Evolutionary conservation across 1,140 invertebrate species (phyloP).

Genomic region (Leptinotarsa lineolata): DNA sequence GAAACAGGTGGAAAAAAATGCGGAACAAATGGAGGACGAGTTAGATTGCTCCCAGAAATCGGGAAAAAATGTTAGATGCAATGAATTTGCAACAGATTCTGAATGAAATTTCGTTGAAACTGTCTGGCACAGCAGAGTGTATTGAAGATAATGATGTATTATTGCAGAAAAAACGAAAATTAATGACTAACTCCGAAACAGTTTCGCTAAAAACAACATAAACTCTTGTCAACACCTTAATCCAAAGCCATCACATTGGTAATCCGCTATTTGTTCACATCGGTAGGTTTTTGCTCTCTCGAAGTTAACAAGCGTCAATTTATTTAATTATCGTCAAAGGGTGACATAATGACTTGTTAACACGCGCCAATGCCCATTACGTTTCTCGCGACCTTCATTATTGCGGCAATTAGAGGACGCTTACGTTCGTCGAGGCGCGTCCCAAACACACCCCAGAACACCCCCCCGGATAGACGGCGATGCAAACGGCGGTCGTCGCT

Average conservation of each 20-base stretch:
- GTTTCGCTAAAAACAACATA: no score
- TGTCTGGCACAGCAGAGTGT: no score
- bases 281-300: background rate
- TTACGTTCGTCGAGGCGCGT: conserved; percentile 7
- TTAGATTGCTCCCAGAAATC: no score
- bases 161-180: background rate
- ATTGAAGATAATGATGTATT: background rate
- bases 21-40: no score
- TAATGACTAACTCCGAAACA: no score
- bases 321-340: conserved; percentile 25
- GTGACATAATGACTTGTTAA: conserved; percentile 27
- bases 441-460: background rate
- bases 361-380: conserved; percentile 11
- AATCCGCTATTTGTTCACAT: conserved; percentile 10
- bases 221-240: no score
- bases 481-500: conserved; percentile 4
- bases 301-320: conserved; percentile 18
- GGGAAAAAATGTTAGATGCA: no score
- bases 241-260: background rate
- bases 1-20: no score
- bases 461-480: background rate
- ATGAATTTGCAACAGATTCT: no score
- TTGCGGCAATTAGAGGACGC: conserved; percentile 17
- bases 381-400: conserved; percentile 25
- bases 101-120: no score